Base-by-base conservation (phyloP, 2,113 vertebrate species). In the Dipodomys spectabilis region DNA sequence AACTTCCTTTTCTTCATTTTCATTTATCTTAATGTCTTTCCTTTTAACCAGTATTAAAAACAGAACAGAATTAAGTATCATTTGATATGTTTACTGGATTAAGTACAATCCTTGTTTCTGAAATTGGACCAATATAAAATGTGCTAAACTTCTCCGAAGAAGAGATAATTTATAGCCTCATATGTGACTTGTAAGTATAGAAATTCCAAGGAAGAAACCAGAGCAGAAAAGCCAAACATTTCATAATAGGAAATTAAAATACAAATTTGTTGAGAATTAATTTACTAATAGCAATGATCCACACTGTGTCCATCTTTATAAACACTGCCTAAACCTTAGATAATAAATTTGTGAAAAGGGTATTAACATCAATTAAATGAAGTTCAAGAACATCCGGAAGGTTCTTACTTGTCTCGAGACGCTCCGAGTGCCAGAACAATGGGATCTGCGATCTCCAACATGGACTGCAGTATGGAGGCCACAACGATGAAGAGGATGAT, bases 401-500 rank as follows among this genome's bases (percentile, higher is more conserved):
- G 86, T 75, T 89, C 98, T 98, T 98, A 99, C 99, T 99, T 99
- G 98, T 99, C 99, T 98, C 99, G 98, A 90, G 99, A 99, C 49
- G 99, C 99, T 95, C 99, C 99, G 94, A 99, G 88, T 0, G 99
- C 99, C 98, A 99, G 97, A 84, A 99, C 99, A 94, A 99, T 99
- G 84, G 99, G 99, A 97, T 99, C 99, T n/a, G 99, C 99, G 13
- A 99, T 99, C 98, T 99, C 99, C 97, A 99, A 97, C 99, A 99
- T 99, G 65, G 99, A 99, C 98, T 99, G 99, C 22, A 99, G 98
- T 90, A 99, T 99, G 92, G 99, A 99, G 35, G 99, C 99, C 45
- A 99, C 99, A 39, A 99, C 99, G 74, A 99, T 99, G 98, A 99
- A 99, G 93, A 99, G 99, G 97, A 99, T 99, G 96, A 99, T 99